Evolutionary conservation across 2,797 vertebrate genomes (phyloP).

Genomic region (Macropodus opercularis): DNA sequence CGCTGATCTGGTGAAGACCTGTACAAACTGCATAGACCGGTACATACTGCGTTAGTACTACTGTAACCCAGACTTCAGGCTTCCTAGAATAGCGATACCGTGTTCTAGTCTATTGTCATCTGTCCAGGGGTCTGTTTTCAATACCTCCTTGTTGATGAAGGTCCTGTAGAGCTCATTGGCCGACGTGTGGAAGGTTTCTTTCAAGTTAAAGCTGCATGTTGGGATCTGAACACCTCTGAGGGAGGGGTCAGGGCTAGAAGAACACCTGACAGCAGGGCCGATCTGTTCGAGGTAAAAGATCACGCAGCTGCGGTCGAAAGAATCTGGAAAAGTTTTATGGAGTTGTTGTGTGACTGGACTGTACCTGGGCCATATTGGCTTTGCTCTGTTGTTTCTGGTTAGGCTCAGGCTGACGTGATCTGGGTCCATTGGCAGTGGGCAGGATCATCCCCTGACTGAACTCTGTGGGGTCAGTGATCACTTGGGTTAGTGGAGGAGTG

Average conservation of each 20-base stretch:
- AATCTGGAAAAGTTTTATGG: neutral
- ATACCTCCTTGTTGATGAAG: slow-evolving; percentile 89
- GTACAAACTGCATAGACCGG: slow-evolving; percentile 82
- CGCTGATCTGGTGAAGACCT: slow-evolving; percentile 89
- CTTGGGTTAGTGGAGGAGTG: slow-evolving; percentile 3
- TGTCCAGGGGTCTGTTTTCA: neutral
- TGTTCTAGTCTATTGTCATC: neutral
- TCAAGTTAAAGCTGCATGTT: slow-evolving; percentile 87
- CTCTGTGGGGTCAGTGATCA: slow-evolving; percentile 79
- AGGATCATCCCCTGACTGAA: slow-evolving; percentile 97
- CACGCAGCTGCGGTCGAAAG: neutral
- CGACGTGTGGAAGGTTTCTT: slow-evolving; percentile 89
- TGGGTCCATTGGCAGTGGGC: slow-evolving; percentile 83
- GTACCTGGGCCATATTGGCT: slow-evolving; percentile 79
- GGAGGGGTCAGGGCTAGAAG: slow-evolving; percentile 38
- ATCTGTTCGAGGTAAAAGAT: slow-evolving; percentile 60
- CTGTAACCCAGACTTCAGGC: neutral
- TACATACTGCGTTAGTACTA: neutral
- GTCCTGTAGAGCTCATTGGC: slow-evolving; percentile 91
- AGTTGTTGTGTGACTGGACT: neutral
- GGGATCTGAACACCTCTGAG: slow-evolving; percentile 86
- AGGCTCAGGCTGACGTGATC: slow-evolving; percentile 19
- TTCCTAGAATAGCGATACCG: neutral
- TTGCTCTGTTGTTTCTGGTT: slow-evolving; percentile 79
- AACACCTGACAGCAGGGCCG: slow-evolving; percentile 47